Conservation (phyloP, 64 coral and sea anemone species). For the Platygyra sinensis region DNA sequence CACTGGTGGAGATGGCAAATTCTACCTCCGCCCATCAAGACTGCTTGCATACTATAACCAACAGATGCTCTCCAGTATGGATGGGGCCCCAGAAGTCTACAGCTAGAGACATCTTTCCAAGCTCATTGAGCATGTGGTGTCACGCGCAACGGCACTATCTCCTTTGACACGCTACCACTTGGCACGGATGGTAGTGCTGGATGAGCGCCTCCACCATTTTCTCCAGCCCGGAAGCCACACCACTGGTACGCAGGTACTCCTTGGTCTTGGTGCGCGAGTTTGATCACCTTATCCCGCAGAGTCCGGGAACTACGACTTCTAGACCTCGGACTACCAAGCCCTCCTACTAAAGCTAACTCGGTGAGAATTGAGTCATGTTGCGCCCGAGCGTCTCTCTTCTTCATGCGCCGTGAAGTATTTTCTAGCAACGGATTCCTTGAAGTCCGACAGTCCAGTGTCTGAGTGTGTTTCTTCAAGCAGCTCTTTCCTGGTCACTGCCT, state of each 20-base stretch:
- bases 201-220: constrained; percentile 48
- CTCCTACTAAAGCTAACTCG: constrained; percentile 39
- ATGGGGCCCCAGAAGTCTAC: neutral
- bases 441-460: no score
- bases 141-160: constrained; percentile 14
- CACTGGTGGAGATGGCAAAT: no score
- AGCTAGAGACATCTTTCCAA: constrained; percentile 6
- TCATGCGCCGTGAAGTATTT: constrained; percentile 35
- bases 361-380: constrained; percentile 42
- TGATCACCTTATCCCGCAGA: no score
- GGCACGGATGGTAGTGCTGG: constrained; percentile 32
- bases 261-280: no score
- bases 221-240: no score
- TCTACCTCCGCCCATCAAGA: no score
- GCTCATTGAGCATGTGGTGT: constrained; percentile 4
- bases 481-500: no score
- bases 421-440: neutral
- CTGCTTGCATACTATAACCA: no score
- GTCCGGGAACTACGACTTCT: no score
- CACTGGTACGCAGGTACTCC: no score
- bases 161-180: constrained; percentile 45
- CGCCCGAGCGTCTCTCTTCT: constrained; percentile 6
- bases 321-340: constrained; percentile 48
- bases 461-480: no score
- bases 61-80: no score